Evolutionary conservation across 2,797 vertebrate genomes (phyloP).

Genomic region (Spinus olivaceus): DNA sequence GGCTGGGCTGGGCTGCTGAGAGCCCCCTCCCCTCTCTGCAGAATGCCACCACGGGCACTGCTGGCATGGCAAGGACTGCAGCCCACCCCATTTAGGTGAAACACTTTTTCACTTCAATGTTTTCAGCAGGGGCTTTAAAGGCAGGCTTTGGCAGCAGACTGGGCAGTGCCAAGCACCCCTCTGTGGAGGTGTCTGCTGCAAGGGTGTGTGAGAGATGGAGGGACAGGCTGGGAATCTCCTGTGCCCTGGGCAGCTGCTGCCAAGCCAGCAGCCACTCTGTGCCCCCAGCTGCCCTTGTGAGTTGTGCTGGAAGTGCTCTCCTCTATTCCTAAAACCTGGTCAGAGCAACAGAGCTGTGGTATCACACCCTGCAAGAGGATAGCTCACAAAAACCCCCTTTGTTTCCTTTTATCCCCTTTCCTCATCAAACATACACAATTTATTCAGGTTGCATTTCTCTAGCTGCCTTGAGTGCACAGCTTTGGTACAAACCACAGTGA

Average conservation of each 20-base stretch:
- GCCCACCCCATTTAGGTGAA: neutral
- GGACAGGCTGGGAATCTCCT: neutral
- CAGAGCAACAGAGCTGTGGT: neutral
- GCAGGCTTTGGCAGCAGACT: neutral
- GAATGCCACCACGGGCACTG: neutral
- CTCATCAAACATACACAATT: neutral
- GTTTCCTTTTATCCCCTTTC: neutral
- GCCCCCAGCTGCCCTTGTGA: neutral
- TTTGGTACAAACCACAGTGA: neutral
- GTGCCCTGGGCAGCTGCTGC: neutral
- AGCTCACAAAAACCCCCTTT: neutral
- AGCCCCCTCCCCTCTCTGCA: accelerated
- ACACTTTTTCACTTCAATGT: neutral
- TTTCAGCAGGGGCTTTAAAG: neutral
- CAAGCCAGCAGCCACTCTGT: neutral
- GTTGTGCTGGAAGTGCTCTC: neutral
- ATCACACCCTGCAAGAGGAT: neutral
- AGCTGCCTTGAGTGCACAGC: neutral
- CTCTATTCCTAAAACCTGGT: neutral
- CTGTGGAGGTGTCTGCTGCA: neutral
- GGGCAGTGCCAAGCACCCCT: neutral
- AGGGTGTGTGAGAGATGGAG: accelerated
- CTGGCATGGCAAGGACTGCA: accelerated
- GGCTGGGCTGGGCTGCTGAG: neutral
- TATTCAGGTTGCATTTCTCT: neutral